Evolutionary conservation across 2,888 invertebrate species (phyloP), one percentile per base, ranked within the genome.

Genomic region (Brassicogethes aeneus): DNA sequence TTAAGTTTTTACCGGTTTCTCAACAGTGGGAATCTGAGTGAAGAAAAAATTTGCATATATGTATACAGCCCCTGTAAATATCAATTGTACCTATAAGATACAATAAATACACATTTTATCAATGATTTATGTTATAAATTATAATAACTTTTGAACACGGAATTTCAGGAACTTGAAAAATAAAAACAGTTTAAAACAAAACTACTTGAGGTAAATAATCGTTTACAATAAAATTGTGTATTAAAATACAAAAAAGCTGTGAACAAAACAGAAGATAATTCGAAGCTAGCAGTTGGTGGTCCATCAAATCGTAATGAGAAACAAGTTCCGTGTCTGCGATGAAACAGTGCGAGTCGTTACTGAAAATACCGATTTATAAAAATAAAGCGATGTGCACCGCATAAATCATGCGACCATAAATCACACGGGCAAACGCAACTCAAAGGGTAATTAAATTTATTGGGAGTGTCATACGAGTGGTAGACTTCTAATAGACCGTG

Each of bases 381-480:
- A 51, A 50, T 51, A 51, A 45, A 44, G 38, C n/a, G 17, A 35
- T 32, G 17, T 37, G 16, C 14, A 32, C 35, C 38, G 33, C 42
- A 49, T 54, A 54, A 54, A 54, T 54, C 54, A 54, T 54, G 52
- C 48, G 46, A 41, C 47, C 33, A 52, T 54, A 54, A 54, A 54
- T 54, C 54, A 53, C 37, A 43, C n/a, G n/a, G 16, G 37, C 40
- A 41, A 50, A 45, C 44, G 42, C 38, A 46, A 47, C 50, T 51
- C 53, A 51, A 53, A 51, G 51, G 41, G 49, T 53, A 53, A 54
- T 54, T 54, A 53, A 53, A 54, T 54, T 54, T 53, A 54, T 54
- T 54, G 44, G 53, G 43, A 48, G 39, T 39, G 57, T 57, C 60
- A 55, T 54, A 51, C 47, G 47, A 50, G 44, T 46, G 45, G 46